Percentiles rank a stretch among this genome's conserved stretches.
Conservation (phyloP, 2,888 invertebrate species). For the Apamea sordens region DNA sequence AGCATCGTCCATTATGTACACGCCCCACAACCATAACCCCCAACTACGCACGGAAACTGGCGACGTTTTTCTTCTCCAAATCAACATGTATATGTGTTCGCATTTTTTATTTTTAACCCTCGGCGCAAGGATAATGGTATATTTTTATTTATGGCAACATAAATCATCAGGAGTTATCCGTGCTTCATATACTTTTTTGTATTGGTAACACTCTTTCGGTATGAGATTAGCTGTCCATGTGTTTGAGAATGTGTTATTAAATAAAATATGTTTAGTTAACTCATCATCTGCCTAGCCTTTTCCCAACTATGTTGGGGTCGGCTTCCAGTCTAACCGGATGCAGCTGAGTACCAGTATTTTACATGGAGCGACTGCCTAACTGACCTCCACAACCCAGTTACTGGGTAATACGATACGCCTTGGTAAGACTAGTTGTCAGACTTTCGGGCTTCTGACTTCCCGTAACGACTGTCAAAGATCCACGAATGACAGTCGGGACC, state of each 20-base stretch:
- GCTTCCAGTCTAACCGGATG: no score
- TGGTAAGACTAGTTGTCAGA: no score
- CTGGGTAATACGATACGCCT: no score
- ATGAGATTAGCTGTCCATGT: slow-evolving; percentile 35
- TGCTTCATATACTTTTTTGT: slow-evolving; percentile 45
- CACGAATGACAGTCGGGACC: no score
- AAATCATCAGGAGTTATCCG: slow-evolving; percentile 60
- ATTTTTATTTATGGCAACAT: slow-evolving; percentile 66
- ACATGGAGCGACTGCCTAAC: no score
- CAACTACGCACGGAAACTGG: slow-evolving; percentile 7
- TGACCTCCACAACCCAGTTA: no score
- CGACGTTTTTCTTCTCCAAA: slow-evolving; percentile 45
- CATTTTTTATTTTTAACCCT: slow-evolving; percentile 66
- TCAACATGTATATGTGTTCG: slow-evolving; percentile 46
- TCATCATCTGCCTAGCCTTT: no score
- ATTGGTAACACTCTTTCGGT: slow-evolving; percentile 58
- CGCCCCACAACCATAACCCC: not conserved
- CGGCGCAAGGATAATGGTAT: slow-evolving; percentile 59
- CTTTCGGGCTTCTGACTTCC: no score
- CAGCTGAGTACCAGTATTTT: no score
- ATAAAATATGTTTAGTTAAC: not conserved
- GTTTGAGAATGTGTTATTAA: slow-evolving; percentile 4
- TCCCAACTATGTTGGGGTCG: no score
- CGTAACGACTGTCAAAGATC: no score
- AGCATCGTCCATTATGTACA: slow-evolving; percentile 26